These are phyloP conservation scores for Noturus placidus DNA, from an alignment of 2,113 vertebrate genomes.

Conservation along the genomic window DNA sequence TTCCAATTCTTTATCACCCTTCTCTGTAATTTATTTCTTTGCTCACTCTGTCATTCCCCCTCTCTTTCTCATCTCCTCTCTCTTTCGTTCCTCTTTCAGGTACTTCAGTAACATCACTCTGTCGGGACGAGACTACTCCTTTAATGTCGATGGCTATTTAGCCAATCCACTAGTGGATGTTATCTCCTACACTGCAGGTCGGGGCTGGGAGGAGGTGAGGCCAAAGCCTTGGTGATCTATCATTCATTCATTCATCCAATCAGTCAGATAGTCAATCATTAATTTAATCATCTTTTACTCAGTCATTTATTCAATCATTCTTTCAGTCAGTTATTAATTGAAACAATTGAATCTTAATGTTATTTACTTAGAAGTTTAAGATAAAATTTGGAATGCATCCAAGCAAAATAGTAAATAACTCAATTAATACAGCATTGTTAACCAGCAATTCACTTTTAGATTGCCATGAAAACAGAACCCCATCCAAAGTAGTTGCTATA, in stretches of 20 bases:
- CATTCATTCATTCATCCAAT: conserved; percentile 5
- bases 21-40: conserved; percentile 35
- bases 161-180: conserved; percentile 91
- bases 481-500: background rate
- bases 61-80: background rate
- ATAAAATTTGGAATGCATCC: background rate
- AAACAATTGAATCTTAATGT: background rate
- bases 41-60: background rate
- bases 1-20: conserved; percentile 41
- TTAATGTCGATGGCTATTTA: conserved; percentile 91
- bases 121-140: conserved; percentile 89
- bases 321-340: background rate
- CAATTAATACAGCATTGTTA: background rate
- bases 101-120: conserved; percentile 95
- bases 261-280: background rate
- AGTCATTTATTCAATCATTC: background rate
- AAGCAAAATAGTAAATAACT: background rate
- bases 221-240: background rate
- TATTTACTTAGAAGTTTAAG: background rate
- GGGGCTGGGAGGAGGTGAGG: conserved; percentile 93
- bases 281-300: background rate
- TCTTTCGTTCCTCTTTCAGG: conserved; percentile 63
- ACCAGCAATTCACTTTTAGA: background rate
- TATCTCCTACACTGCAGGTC: conserved; percentile 86
- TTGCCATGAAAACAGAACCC: background rate